Evolutionary conservation across 2,797 vertebrate genomes (phyloP), one percentile per base, ranked within the genome.

Genomic region (Carapus acus): DNA sequence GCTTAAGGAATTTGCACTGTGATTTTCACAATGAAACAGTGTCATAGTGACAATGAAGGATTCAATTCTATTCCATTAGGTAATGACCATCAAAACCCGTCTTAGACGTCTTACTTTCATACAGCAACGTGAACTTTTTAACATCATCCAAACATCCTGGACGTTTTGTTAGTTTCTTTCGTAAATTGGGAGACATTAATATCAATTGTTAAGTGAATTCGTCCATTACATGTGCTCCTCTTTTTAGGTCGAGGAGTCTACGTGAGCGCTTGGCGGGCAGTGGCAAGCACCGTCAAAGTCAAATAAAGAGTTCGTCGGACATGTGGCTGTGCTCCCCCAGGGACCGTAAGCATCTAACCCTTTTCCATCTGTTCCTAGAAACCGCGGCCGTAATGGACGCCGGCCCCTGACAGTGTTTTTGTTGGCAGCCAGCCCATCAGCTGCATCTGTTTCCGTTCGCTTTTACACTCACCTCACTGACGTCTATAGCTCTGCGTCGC

Each of bases 381-480:
- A 69, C n/a, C 15, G 49, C 38, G 4, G 39, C 38, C 16, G 33
- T 67, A 76, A 77, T 48, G 24, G 69, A 81, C 69, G 70, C 51
- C 42, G 54, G 27, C 37, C 48, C 67, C 42, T 61, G 69, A 80
- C 74, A 68, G 18, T 86, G 82, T 87, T 87, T 83, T 77, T 79
- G 65, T 84, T 86, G 82, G 84, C 82, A 78, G 44, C 40, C 24
- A 11, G 14, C 19, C 58, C 34, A 31, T 59, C 44, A 11, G 59
- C 45, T 18, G 44, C 77, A 83, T 86, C 86, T 85, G 86, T 73
- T 84, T 85, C 76, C 43, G 54, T 37, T 85, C 61, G 36, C 58
- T 50, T 69, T 58, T 58, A 68, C 47, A 51, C 18, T 64, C 50
- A 18, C 42, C 4, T 24, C 11, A 1, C 48, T 42, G 56, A 60